Percentiles rank a stretch among this genome's conserved stretches.
Evolutionary conservation across 2,797 vertebrate genomes (phyloP).

Genomic region (Margarornis squamiger): DNA sequence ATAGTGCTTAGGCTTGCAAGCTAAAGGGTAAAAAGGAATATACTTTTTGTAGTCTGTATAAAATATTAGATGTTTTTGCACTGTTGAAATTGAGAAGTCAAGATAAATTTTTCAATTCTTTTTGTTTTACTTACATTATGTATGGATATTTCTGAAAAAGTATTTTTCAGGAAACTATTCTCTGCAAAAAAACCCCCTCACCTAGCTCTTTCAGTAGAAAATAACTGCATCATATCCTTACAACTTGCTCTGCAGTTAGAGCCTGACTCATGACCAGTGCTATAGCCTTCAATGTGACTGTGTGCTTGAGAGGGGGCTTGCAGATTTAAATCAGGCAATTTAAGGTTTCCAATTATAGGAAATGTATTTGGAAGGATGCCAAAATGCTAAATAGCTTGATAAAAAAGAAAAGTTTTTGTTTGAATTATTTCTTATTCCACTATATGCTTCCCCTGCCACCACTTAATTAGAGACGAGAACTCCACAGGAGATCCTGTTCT

Average conservation of each 20-base stretch:
- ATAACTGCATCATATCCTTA: background rate
- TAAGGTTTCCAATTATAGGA: slow-evolving; percentile 11
- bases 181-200: rapidly evolving
- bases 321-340: background rate
- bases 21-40: background rate
- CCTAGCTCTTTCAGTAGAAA: background rate
- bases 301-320: background rate
- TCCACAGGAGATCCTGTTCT: slow-evolving; percentile 32
- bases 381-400: slow-evolving; percentile 53
- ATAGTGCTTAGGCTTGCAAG: background rate
- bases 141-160: background rate
- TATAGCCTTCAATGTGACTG: background rate
- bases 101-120: background rate
- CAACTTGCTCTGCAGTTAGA: background rate
- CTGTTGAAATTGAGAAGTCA: background rate
- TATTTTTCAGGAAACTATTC: background rate
- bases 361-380: slow-evolving; percentile 45
- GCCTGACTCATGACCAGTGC: background rate
- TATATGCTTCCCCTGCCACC: slow-evolving; percentile 2
- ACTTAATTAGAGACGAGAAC: slow-evolving; percentile 44
- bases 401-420: slow-evolving; percentile 55
- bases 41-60: background rate
- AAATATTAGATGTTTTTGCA: background rate
- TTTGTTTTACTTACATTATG: background rate
- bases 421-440: slow-evolving; percentile 53